Base-by-base conservation (phyloP, 2,113 vertebrate species). In the Psettodes erumei region DNA sequence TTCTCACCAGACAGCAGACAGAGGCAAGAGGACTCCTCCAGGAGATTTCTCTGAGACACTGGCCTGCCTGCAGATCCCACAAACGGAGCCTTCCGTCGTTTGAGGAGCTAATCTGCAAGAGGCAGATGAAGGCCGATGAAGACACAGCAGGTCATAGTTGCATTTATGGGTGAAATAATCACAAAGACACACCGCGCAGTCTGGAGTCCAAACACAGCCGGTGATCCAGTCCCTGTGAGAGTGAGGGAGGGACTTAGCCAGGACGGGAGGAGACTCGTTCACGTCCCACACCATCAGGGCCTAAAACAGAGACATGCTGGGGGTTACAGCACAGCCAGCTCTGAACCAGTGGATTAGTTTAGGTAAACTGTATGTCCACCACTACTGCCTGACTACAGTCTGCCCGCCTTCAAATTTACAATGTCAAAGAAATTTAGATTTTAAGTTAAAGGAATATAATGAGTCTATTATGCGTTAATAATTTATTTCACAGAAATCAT, bases 201-300 rank as follows among this genome's bases (percentile, higher is more conserved):
- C 54, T 21, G 76, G 53, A 56, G 93, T 93, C 96, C 96, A 97
- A 51, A 91, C 87, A 67, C 95, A 96, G 80, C 91, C 90, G 5
- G 95, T 95, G 86, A 97, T 91, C 96, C 96, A 97, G 93, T 97
- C 96, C 77, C 90, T 91, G 82, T 97, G 96, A 76, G 93, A 92
- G 82, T 94, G 91, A 35, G 65, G 82, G 30, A 97, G 87, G 5
- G 93, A 81, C 45, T 84, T 85, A 8, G 84, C 89, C 53, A 95
- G 78, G 50, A 71, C 77, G 1, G 95, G 90, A 30, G 89, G 80
- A 60, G 72, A 51, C 2, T 85, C 33, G 23, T 25, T 86, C 27
- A 96, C 79, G 0, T 95, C 93, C 96, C 96, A 97, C 53, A 96
- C 88, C 59, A 95, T 85, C 67, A 97, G 91, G 70, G 87, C 91